These are phyloP conservation scores for Lasioglossum villosulum DNA, from an alignment of 2,888 invertebrate genomes.

Conservation along the genomic window DNA sequence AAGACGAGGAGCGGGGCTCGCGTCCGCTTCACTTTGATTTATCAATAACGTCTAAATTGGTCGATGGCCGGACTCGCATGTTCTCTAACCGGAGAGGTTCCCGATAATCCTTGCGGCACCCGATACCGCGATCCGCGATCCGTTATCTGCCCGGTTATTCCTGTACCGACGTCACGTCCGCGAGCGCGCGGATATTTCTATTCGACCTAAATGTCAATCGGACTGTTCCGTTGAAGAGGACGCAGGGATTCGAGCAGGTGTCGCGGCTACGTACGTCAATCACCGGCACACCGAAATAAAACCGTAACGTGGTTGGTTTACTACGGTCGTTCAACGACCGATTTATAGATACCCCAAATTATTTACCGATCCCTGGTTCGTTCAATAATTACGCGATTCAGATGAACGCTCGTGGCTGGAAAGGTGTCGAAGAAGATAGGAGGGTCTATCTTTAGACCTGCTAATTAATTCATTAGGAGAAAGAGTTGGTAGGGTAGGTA, in stretches of 20 bases:
- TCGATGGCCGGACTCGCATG: constrained; percentile 24
- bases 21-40: neutral
- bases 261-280: constrained; percentile 49
- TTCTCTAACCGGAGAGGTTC: constrained; percentile 11
- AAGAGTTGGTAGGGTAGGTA: neutral
- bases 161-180: constrained; percentile 44
- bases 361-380: neutral
- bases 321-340: constrained; percentile 9
- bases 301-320: constrained; percentile 28
- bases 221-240: constrained; percentile 51
- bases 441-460: neutral
- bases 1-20: neutral
- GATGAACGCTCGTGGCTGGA: neutral
- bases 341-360: constrained; percentile 20
- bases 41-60: constrained; percentile 31
- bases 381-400: neutral
- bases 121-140: constrained; percentile 29
- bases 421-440: neutral
- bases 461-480: neutral
- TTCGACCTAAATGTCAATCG: constrained; percentile 62
- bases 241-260: constrained; percentile 42
- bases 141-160: constrained; percentile 50
- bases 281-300: constrained; percentile 45
- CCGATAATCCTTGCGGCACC: constrained; percentile 29
- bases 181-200: constrained; percentile 53